Conservation (phyloP, 2,888 invertebrate genomes). For the Latrodectus hesperus region DNA sequence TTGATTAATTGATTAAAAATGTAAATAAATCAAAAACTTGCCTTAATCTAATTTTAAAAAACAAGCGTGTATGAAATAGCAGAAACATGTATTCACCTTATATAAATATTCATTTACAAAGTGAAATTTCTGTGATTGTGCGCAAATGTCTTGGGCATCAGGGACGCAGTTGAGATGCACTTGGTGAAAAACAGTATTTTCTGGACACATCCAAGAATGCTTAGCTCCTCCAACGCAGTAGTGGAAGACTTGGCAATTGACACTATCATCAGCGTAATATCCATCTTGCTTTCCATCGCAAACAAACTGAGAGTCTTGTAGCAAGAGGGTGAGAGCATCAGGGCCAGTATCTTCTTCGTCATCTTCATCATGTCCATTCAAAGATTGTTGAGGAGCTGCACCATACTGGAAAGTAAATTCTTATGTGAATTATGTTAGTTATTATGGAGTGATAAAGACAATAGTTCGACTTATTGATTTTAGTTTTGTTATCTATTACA, state of each 20-base stretch:
- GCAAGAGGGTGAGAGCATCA: conserved; percentile 85
- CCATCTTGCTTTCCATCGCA: conserved; percentile 64
- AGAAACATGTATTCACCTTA: conserved; percentile 79
- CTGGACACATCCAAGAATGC: conserved; percentile 95
- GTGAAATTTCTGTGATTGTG: conserved; percentile 90
- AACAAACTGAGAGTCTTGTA: conserved; percentile 82
- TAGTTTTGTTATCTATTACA: too few relatives aligned
- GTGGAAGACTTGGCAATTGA: conserved; percentile 70
- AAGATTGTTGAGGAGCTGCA: conserved; percentile 61
- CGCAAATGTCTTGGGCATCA: conserved; percentile 89
- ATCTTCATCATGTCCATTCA: conserved; percentile 75
- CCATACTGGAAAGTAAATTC: conserved; percentile 19
- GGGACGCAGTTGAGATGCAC: conserved; percentile 96
- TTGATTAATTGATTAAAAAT: too few relatives aligned
- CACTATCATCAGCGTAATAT: conserved; percentile 69
- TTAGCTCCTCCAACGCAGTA: conserved; percentile 82
- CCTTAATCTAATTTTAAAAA: too few relatives aligned
- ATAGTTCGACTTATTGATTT: too few relatives aligned
- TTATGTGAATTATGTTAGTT: too few relatives aligned
- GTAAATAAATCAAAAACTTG: too few relatives aligned
- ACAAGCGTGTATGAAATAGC: too few relatives aligned
- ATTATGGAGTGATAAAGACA: too few relatives aligned
- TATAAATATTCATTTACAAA: conserved; percentile 95
- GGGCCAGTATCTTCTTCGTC: conserved; percentile 86
- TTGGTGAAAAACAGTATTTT: conserved; percentile 91